These are phyloP conservation scores for Chionodraco myersi DNA, from an alignment of 2,113 vertebrate species.

Conservation along the genomic window DNA sequence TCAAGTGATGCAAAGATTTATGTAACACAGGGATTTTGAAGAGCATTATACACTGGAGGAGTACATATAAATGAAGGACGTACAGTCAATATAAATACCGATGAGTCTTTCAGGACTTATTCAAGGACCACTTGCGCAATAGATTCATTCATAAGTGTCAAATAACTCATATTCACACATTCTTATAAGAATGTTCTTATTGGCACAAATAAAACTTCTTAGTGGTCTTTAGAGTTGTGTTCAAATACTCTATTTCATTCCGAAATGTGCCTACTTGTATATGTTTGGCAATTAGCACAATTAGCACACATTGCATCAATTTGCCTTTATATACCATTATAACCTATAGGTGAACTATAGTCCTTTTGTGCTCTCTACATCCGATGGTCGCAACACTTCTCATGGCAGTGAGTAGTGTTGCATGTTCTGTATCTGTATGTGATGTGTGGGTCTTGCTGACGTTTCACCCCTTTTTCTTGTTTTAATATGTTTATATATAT, in stretches of 20 bases:
- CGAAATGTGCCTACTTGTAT: not conserved
- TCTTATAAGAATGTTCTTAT: not conserved
- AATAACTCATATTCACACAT: not conserved
- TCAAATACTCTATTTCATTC: not conserved
- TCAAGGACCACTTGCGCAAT: not conserved
- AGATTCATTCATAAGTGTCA: not conserved
- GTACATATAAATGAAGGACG: not conserved
- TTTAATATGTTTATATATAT: not conserved
- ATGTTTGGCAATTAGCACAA: too few species aligned
- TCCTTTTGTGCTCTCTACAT: too few species aligned
- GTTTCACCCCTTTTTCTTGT: not conserved
- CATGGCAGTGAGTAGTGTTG: too few species aligned
- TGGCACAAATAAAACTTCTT: not conserved
- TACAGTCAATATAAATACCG: not conserved
- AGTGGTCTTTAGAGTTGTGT: not conserved
- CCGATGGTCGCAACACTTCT: too few species aligned
- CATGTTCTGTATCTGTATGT: too few species aligned
- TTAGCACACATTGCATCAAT: too few species aligned
- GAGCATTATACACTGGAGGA: not conserved
- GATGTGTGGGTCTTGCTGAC: too few species aligned
- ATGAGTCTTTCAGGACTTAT: not conserved
- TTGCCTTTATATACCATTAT: too few species aligned
- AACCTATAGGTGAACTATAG: too few species aligned
- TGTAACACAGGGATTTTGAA: not conserved
- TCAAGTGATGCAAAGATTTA: constrained; percentile 7